A percentile compares a stretch with the other conserved stretches of the same genome.
These are phyloP conservation scores for Papilio gigon DNA, from an alignment of 2,888 invertebrate genomes.

Conservation along the genomic window DNA sequence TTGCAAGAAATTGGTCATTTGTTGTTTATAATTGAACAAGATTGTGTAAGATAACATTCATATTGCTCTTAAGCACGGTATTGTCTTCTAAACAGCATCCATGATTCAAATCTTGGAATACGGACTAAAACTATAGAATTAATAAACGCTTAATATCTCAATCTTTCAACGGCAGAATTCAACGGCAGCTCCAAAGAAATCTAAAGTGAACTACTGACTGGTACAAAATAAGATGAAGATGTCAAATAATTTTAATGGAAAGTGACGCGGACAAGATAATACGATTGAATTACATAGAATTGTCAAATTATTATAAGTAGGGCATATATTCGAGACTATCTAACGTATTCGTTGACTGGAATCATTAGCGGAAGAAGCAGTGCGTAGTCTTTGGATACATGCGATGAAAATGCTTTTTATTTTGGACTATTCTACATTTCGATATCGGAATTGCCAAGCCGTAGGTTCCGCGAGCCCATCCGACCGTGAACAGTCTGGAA, in stretches of 20 bases:
- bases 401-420: slow-evolving; percentile 59
- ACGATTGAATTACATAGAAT: slow-evolving; percentile 55
- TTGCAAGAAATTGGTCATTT: not conserved
- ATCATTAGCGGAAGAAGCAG: slow-evolving; percentile 71
- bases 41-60: slow-evolving; percentile 1
- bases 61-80: slow-evolving; percentile 1
- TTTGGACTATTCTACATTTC: slow-evolving; percentile 63
- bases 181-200: no score
- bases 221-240: slow-evolving; percentile 31
- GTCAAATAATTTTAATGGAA: slow-evolving; percentile 42
- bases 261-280: slow-evolving; percentile 59
- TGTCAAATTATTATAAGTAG: slow-evolving; percentile 59
- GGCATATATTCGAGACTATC: slow-evolving; percentile 59
- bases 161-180: no score
- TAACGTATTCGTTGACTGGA: slow-evolving; percentile 48
- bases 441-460: slow-evolving; percentile 67
- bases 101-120: not conserved
- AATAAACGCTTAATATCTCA: no score
- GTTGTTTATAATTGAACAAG: not conserved
- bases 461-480: slow-evolving; percentile 62
- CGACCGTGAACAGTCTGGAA: slow-evolving; percentile 74
- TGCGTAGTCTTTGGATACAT: slow-evolving; percentile 58
- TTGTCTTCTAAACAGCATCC: not conserved
- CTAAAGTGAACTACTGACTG: no score
- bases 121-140: not conserved